Evolutionary conservation across 37 sponge, comb jelly and placozoan genomes (phyloP).

Genomic region (Mnemiopsis leidyi): DNA sequence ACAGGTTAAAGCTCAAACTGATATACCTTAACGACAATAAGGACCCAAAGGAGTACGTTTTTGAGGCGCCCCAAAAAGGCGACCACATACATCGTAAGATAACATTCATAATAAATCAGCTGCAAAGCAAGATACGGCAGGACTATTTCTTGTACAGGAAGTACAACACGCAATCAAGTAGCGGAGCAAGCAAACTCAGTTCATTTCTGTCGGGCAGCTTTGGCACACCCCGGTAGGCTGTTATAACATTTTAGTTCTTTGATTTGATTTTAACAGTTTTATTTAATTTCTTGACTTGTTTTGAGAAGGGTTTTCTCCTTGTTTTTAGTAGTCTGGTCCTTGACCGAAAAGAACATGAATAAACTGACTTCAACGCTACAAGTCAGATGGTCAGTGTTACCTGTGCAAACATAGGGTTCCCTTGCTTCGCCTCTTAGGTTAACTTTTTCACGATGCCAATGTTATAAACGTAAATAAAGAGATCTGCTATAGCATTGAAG

Average conservation of each 20-base stretch:
- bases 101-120: slow-evolving; percentile 61
- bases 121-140: slow-evolving; percentile 17
- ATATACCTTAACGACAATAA: slow-evolving; percentile 21
- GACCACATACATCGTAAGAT: slow-evolving; percentile 52
- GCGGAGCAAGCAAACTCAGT: neutral
- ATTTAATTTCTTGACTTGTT: neutral
- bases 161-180: slow-evolving; percentile 1
- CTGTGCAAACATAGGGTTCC: too few species aligned
- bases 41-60: slow-evolving; percentile 55
- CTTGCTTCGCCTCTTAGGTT: too few species aligned
- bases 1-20: slow-evolving; percentile 33
- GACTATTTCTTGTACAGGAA: slow-evolving; percentile 19
- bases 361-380: too few species aligned
- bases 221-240: neutral
- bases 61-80: neutral
- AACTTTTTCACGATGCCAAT: too few species aligned
- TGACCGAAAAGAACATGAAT: neutral
- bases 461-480: too few species aligned
- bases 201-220: neutral
- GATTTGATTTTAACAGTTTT: neutral
- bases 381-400: too few species aligned
- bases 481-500: too few species aligned
- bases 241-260: neutral
- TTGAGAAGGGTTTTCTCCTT: neutral
- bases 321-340: neutral